Evolutionary conservation across 2,113 vertebrate species (phyloP), one percentile per base, ranked within the genome.

Genomic region (Phyllostomus discolor): DNA sequence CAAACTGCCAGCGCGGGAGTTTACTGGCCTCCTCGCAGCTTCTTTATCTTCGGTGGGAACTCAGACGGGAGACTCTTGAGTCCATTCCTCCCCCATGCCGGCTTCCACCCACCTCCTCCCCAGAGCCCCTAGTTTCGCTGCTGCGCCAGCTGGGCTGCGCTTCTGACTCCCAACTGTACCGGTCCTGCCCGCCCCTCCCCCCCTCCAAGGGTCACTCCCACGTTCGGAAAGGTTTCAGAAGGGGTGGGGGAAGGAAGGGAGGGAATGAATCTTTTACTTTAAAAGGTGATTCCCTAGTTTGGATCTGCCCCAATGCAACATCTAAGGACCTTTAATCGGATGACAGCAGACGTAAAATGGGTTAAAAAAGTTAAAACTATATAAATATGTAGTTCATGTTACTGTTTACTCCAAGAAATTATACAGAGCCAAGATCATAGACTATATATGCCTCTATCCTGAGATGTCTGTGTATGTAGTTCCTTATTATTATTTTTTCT

Each of bases 341-440:
- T 90, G 43, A 22, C 62, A 80, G 84, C 48, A 43, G 50, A 43
- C 70, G 16, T 31, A 17, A 70, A 84, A 84, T 26, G 57, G 1
- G 17, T 88, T 79, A 31, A 31, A 57, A 83, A 90, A 78, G 15
- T 64, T 90, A 48, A 78, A 48, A 86, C n/a, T 79, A 2, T 62
- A 33, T 46, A 86, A 19, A 43, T 70, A 17, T 38, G 15, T 50
- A 73, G 54, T 73, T 80, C 38, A 28, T 15, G 2, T 41, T 89
- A 69, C 19, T 31, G 4, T 62, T 75, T 43, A 59, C 6, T 28
- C 64, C 15, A 8, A 82, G 48, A 35, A 88, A 64, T 26, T 10
- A 14, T 7, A 1, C n/a, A 80, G 70, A 46, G 17, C 31, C 16
- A 38, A 38, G 19, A 9, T 81, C 50, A 4, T 17, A 57, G 70